Evolutionary conservation across 2,113 vertebrate species (phyloP).

Genomic region (Eurystomus gularis): DNA sequence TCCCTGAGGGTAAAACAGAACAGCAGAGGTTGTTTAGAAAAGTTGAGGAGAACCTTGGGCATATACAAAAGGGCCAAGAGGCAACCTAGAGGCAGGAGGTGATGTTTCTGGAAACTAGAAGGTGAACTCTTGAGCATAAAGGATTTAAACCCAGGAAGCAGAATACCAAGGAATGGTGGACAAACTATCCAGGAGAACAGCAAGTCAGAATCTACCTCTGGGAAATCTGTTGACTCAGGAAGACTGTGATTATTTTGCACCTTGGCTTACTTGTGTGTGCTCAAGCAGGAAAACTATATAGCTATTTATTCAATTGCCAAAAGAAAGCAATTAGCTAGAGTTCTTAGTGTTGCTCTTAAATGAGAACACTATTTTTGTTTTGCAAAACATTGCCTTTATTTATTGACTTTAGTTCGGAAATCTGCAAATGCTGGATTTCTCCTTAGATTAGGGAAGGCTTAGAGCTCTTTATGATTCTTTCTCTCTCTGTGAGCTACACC

Average conservation of each 20-base stretch:
- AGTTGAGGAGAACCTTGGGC: neutral
- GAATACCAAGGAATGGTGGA: neutral
- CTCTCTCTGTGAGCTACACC: neutral
- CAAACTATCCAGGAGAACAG: neutral
- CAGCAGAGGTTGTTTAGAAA: neutral
- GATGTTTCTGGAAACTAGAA: neutral
- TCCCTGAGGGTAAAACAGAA: neutral
- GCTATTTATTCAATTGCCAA: neutral
- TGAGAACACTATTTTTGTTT: neutral
- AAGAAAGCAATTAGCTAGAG: neutral
- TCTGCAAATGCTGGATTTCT: neutral
- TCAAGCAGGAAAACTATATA: slow-evolving; percentile 34
- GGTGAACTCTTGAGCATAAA: neutral
- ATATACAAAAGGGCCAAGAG: neutral
- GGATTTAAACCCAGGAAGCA: neutral
- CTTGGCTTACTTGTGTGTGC: slow-evolving; percentile 24
- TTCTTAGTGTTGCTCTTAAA: neutral
- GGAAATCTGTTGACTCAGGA: slow-evolving; percentile 15
- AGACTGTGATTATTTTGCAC: neutral
- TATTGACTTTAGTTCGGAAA: slow-evolving; percentile 19
- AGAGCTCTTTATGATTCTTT: neutral
- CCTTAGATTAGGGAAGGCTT: neutral
- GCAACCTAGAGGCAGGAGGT: neutral
- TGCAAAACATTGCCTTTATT: neutral
- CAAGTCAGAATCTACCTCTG: neutral